Evolutionary conservation across 2,888 invertebrate species (phyloP), one percentile per base, ranked within the genome.

Genomic region (Meandrusa payeni): DNA sequence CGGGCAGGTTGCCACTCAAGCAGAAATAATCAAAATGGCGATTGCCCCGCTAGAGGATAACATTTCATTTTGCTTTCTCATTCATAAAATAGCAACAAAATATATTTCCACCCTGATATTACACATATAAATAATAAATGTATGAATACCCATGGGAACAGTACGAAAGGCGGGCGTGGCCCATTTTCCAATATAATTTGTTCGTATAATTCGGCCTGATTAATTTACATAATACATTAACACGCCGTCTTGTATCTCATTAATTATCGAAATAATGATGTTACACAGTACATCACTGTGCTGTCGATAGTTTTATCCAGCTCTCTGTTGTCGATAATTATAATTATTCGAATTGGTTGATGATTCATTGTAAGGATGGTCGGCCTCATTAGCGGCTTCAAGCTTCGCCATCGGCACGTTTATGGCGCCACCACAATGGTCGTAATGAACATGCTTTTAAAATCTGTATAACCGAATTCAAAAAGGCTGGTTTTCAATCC

Each of bases 211-310:
- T 33, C 13, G 11, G 1, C 1, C 15, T 26, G 23, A 41, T 41
- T 32, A 41, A 32, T 32, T 24, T 24, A 26, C 12, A 32, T 24
- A 32, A 27, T 27, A 33, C 12, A 19, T 31, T 20, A 24, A n/a
- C n/a, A 6, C 33, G 6, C 1, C 19, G 19, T 27, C 32, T 20
- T 41, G 12, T 32, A 12, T 20, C 12, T 40, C 26, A 32, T 33
- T 41, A 41, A 39, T 39, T 39, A 39, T 22, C 6, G 20, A 10
- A 26, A 20, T 37, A 37, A 27, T 28, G 27, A 37, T 27, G 17
- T 10, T n/a, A 3, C 19, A 11, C n/a, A 12, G 7, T 27, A 27
- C n/a, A 29, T 27, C 23, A 26, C 7, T 6, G 15, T 9, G 9
- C 0, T 37, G 11, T 19, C 19, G 27, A 27, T 20, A 20, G 27